Conservation (phyloP, 2,797 vertebrate species). For the Rachycentron canadum region DNA sequence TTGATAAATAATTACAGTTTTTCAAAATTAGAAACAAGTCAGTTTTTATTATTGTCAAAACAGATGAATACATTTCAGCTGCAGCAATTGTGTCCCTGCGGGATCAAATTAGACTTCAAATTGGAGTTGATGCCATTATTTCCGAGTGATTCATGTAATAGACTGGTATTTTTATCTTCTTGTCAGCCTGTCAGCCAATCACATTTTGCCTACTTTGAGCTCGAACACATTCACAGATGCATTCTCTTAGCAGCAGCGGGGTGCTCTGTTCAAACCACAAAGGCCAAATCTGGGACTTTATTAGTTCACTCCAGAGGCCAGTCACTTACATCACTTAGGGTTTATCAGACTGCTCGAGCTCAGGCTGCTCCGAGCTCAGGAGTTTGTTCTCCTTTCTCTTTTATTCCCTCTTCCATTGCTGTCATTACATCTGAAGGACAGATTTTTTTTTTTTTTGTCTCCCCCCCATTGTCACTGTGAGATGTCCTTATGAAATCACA, state of each 20-base stretch:
- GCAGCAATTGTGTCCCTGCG: not conserved
- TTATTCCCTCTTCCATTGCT: slow-evolving; percentile 30
- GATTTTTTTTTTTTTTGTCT: not conserved
- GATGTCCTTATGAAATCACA: slow-evolving; percentile 56
- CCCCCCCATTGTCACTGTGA: slow-evolving; percentile 32
- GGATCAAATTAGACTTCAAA: slow-evolving; percentile 33
- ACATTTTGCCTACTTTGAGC: slow-evolving; percentile 43
- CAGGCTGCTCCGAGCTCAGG: slow-evolving; percentile 20
- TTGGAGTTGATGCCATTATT: slow-evolving; percentile 45
- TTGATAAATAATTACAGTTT: slow-evolving; percentile 22
- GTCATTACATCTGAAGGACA: slow-evolving; percentile 50
- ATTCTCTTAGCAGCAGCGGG: slow-evolving; percentile 38
- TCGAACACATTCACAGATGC: slow-evolving; percentile 49
- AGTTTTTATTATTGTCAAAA: not conserved
- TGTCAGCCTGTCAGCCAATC: slow-evolving; percentile 30
- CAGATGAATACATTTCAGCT: not conserved
- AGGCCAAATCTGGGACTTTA: slow-evolving; percentile 63
- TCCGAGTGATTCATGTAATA: slow-evolving; percentile 22
- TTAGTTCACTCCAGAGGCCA: slow-evolving; percentile 60
- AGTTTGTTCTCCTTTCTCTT: slow-evolving; percentile 8
- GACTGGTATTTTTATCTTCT: slow-evolving; percentile 12
- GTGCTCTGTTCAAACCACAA: slow-evolving; percentile 37
- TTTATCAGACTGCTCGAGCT: slow-evolving; percentile 28
- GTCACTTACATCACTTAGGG: slow-evolving; percentile 28
- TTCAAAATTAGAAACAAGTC: slow-evolving; percentile 3